Conservation (phyloP, 1,140 invertebrate species). For the Hyposmocoma kahamanoa region DNA sequence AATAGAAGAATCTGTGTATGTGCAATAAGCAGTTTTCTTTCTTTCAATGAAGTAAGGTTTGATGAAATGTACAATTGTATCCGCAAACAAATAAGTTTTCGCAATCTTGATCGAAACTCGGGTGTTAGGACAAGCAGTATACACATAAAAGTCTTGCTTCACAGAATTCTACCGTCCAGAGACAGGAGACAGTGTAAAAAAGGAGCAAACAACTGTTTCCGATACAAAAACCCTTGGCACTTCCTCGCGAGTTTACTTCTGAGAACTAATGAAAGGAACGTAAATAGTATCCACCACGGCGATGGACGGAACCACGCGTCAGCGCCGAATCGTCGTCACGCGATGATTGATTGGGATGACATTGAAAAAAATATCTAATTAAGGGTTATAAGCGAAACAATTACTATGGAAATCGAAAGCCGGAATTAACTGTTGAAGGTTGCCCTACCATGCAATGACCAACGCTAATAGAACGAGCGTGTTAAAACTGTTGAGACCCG, state of each 20-base stretch:
- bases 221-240: constrained; percentile 58
- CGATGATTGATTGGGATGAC: constrained; percentile 54
- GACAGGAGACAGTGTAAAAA: constrained; percentile 34
- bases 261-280: constrained; percentile 67
- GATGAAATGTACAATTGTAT: no score
- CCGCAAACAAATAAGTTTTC: no score
- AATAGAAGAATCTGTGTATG: no score
- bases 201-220: constrained; percentile 46
- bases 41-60: no score
- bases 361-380: constrained; percentile 29
- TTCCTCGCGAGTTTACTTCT: constrained; percentile 55
- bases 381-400: no score
- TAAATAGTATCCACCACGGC: constrained; percentile 41
- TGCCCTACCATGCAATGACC: background rate
- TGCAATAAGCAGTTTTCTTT: no score
- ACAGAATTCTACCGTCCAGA: no score
- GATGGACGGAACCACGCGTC: constrained; percentile 53
- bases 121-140: no score
- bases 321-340: constrained; percentile 34
- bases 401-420: no score
- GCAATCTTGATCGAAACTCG: no score
- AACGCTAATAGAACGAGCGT: background rate
- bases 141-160: no score
- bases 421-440: background rate
- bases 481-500: background rate